phyloP scores from a whole-genome alignment of 2,113 vertebrate genomes.

The Amblyornis subalaris region DNA sequence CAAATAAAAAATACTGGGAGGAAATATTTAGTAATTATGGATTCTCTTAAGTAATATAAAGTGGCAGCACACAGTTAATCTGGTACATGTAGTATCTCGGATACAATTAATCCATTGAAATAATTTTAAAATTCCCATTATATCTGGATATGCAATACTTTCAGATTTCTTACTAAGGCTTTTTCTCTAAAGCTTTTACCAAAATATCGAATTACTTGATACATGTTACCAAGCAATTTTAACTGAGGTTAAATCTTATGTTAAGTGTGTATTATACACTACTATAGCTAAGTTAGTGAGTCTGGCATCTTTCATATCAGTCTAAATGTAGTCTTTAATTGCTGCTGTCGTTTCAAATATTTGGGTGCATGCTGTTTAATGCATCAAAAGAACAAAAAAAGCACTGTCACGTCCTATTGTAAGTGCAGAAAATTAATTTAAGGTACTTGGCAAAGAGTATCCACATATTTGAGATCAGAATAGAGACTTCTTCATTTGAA shows the following conservation, averaged over 20 bases:
- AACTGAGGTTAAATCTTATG: neutral
- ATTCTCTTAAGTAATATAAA: neutral
- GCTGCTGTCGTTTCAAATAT: conserved; percentile 17
- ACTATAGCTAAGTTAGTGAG: neutral
- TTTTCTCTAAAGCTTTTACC: conserved; percentile 41
- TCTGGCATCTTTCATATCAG: conserved; percentile 1
- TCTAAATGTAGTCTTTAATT: neutral
- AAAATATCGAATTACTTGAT: neutral
- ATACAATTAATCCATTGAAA: neutral
- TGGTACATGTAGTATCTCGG: neutral
- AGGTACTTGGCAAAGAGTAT: neutral
- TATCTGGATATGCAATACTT: neutral
- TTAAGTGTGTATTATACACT: neutral
- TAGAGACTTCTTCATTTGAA: neutral
- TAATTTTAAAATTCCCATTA: neutral
- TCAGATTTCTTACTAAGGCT: neutral
- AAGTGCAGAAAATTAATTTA: neutral
- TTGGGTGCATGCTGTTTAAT: neutral
- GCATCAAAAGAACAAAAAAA: neutral
- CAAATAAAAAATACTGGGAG: neutral
- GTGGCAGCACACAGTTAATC: neutral
- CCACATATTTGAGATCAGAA: neutral
- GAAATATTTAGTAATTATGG: neutral
- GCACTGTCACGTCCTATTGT: neutral
- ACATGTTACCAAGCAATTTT: conserved; percentile 20